These are phyloP conservation scores for Pomacea canaliculata DNA, from an alignment of 2,888 invertebrate species.

Conservation along the genomic window DNA sequence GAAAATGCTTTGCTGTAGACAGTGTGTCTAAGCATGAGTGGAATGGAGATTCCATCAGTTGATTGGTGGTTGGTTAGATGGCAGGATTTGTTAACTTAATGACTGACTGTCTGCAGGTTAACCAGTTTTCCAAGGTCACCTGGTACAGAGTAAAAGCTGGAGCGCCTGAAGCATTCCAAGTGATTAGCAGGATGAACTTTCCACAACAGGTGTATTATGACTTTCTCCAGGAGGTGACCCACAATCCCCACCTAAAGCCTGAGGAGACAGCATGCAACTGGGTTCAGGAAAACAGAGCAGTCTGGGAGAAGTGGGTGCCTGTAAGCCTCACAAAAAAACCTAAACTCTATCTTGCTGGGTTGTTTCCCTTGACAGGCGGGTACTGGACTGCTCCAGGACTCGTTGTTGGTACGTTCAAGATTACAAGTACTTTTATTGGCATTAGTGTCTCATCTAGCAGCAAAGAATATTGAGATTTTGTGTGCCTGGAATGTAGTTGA, in stretches of 20 bases:
- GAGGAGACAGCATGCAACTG: conserved; percentile 78
- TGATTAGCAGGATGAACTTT: conserved; percentile 70
- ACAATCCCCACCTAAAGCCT: conserved; percentile 30
- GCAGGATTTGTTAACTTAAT: too few species aligned
- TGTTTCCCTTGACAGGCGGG: conserved; percentile 78
- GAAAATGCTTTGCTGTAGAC: too few species aligned
- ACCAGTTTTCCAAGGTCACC: conserved; percentile 78
- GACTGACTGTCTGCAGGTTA: conserved; percentile 75
- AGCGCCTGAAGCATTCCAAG: conserved; percentile 70
- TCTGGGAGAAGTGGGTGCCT: conserved; percentile 71
- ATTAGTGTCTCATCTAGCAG: too few species aligned
- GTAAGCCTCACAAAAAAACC: conserved; percentile 67
- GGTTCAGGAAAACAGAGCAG: conserved; percentile 73
- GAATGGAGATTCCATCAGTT: too few species aligned
- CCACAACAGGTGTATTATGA: conserved; percentile 73
- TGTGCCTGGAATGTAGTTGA: background rate
- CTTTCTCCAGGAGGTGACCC: conserved; percentile 67
- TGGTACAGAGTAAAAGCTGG: conserved; percentile 74
- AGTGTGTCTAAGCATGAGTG: too few species aligned
- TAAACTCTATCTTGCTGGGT: conserved; percentile 77
- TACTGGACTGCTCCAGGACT: conserved; percentile 76
- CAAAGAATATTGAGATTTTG: background rate
- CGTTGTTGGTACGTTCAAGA: conserved; percentile 69
- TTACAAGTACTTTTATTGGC: background rate
- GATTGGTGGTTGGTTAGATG: too few species aligned